A percentile compares a stretch with the other conserved stretches of the same genome.
Conservation (phyloP, 2,797 vertebrate species). For the Tokudaia tokunoshimensis region DNA sequence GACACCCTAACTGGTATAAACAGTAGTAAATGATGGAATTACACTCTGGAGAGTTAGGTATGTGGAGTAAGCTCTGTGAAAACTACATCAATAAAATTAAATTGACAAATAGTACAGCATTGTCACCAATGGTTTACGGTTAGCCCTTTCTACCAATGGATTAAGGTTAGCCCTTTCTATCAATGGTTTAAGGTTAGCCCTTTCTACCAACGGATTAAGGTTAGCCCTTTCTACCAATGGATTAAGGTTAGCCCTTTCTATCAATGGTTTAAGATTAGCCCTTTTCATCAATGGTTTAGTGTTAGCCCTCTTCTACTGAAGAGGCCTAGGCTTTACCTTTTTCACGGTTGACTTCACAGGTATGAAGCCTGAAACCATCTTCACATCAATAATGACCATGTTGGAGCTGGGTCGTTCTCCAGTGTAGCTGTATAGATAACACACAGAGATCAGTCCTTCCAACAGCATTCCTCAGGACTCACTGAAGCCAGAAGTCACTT, state of each 20-base stretch:
- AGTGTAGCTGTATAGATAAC: constrained; percentile 82
- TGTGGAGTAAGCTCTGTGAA: not conserved
- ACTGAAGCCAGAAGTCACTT: not conserved
- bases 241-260: not conserved
- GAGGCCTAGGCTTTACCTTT: constrained; percentile 37
- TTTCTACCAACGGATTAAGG: not conserved
- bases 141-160: not conserved
- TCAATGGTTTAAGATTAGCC: constrained; percentile 61
- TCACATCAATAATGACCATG: constrained; percentile 87
- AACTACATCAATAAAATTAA: constrained; percentile 6
- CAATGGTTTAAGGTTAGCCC: too few species aligned
- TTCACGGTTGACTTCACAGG: constrained; percentile 81
- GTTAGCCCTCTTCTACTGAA: not conserved
- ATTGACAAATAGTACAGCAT: not conserved
- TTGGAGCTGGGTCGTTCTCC: constrained; percentile 84
- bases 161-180: not conserved
- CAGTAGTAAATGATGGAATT: not conserved
- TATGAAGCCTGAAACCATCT: constrained; percentile 87
- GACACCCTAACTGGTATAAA: not conserved
- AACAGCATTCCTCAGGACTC: not conserved
- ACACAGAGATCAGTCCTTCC: not conserved
- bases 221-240: not conserved
- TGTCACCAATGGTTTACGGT: not conserved
- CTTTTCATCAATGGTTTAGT: constrained; percentile 68
- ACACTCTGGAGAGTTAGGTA: not conserved